Conservation (phyloP, 2,113 vertebrate genomes). For the Gavialis gangeticus region DNA sequence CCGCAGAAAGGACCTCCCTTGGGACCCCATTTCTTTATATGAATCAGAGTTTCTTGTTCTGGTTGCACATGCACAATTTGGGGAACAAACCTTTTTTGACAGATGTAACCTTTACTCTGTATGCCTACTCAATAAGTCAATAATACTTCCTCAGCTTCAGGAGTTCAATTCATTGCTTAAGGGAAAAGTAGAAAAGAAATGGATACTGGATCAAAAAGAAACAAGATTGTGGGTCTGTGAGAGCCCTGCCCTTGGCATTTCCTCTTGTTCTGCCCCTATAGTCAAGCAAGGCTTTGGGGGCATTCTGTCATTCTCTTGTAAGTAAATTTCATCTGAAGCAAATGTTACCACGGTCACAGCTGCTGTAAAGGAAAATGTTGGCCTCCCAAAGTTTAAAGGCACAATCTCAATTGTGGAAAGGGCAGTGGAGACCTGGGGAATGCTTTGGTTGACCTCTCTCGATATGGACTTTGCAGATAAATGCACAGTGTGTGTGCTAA, state of each 20-base stretch:
- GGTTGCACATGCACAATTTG: neutral
- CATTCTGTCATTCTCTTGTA: constrained; percentile 45
- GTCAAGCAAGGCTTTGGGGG: constrained; percentile 24
- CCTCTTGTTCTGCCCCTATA: constrained; percentile 41
- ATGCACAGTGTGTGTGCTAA: constrained; percentile 4
- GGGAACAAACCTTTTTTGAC: neutral
- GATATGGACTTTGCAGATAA: constrained; percentile 53
- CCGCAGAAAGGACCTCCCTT: neutral
- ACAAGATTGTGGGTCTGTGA: constrained; percentile 31
- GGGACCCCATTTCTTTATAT: neutral
- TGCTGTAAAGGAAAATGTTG: constrained; percentile 28
- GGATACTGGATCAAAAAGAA: constrained; percentile 48
- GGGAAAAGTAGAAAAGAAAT: constrained; percentile 39
- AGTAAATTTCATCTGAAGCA: constrained; percentile 62
- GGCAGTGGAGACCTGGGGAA: constrained; percentile 25
- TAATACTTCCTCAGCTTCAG: constrained; percentile 36
- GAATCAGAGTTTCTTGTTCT: neutral
- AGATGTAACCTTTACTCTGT: constrained; percentile 47
- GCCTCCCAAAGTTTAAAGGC: constrained; percentile 46
- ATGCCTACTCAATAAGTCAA: constrained; percentile 16
- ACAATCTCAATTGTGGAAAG: constrained; percentile 43
- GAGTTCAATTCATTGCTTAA: constrained; percentile 51
- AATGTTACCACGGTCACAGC: constrained; percentile 49
- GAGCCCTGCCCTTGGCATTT: constrained; percentile 68
- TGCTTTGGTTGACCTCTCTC: constrained; percentile 50